These are phyloP conservation scores for Linyphia triangularis DNA, from an alignment of 2,888 invertebrate genomes.

Conservation along the genomic window DNA sequence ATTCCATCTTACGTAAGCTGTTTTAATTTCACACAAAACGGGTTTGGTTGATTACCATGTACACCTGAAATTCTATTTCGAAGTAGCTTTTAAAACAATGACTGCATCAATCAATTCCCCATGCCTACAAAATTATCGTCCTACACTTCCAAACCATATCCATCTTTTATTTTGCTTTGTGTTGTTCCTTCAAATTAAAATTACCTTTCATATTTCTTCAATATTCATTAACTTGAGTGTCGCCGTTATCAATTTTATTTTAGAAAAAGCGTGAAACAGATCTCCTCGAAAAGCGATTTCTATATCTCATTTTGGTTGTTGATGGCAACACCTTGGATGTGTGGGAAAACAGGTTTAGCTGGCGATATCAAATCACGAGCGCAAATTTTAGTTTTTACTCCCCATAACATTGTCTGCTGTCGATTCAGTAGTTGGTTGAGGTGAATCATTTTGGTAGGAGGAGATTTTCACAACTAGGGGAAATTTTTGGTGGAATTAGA, in stretches of 20 bases:
- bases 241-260: background rate
- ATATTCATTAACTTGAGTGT: background rate
- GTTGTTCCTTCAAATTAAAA: background rate
- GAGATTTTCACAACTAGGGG: background rate
- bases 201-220: background rate
- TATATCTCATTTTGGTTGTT: background rate
- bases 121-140: background rate
- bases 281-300: slow-evolving; percentile 2
- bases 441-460: background rate
- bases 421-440: background rate
- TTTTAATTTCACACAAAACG: no score
- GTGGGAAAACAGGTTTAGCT: slow-evolving; percentile 56
- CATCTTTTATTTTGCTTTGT: background rate
- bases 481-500: background rate
- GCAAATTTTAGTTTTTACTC: background rate
- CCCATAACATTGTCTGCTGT: background rate
- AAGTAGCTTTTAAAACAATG: background rate
- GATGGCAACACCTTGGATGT: slow-evolving; percentile 45
- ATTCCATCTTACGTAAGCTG: no score
- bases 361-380: slow-evolving; percentile 37
- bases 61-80: background rate
- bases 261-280: slow-evolving; percentile 8
- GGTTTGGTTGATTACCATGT: background rate
- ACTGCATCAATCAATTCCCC: background rate
- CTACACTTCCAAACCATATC: background rate